Base-by-base conservation (phyloP, 2,888 invertebrate genomes). In the Archips crataeganus region DNA sequence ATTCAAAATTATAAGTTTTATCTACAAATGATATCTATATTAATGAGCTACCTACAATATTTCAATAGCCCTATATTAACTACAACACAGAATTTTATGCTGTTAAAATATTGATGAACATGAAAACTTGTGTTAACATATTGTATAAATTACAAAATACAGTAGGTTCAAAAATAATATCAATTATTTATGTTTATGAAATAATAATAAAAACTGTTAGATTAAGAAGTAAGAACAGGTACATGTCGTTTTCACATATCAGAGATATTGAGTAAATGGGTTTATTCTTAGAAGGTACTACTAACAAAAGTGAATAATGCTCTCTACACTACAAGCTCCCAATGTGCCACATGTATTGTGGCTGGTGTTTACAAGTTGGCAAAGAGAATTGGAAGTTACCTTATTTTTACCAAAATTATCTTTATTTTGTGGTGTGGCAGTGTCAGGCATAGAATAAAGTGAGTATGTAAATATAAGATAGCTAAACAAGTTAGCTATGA, bases 221-320 rank as follows among this genome's bases (percentile, higher is more conserved):
- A 65, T 75, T 75, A 77, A 83, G 81, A 78, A 80, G 82, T 63
- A 59, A 62, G 49, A 32, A 82, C 72, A 65, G 78, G 66, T 85
- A 89, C 90, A 90, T 90, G 88, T 90, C 90, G 86, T 85, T 80
- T 79, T 79, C 81, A 90, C 90, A 90, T 90, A 90, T 90, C 90
- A 87, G 77, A 77, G 79, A 69, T 67, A 71, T 61, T 60, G 59
- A 60, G 51, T 75, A 23, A 51, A 66, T 70, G 66, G 67, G 70
- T 74, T 74, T 61, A 66, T 65, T 61, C 42, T 23, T 70, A 71
- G n/a, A n/a, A n/a, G n/a, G 32, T 65, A 3, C 23, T 15, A 8
- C 54, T 54, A 34, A 59, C 2, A 47, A 49, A 59, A 72, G 23
- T 66, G 66, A 62, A 54, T 51, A 71, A 39, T 61, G 61, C 47